These are phyloP conservation scores for Cyanocitta stelleri DNA, from an alignment of 2,113 vertebrate species.

Conservation along the genomic window DNA sequence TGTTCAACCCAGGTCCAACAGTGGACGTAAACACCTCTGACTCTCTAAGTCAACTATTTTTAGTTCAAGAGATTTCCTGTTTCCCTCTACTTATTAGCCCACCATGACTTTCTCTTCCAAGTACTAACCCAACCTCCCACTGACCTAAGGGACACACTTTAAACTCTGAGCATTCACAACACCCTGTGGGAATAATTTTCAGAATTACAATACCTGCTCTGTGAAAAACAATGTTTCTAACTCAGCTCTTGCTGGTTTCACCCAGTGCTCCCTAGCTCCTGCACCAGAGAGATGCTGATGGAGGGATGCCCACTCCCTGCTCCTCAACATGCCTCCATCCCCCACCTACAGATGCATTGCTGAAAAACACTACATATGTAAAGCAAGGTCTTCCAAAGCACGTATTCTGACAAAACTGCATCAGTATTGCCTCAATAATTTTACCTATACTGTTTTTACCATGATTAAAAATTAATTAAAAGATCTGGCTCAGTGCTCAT, in stretches of 20 bases:
- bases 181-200: not conserved
- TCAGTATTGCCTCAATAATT: not conserved
- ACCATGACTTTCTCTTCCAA: not conserved
- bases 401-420: not conserved
- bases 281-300: not conserved
- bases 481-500: not conserved
- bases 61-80: not conserved
- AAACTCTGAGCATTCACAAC: not conserved
- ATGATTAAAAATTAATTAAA: not conserved
- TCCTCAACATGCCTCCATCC: not conserved
- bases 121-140: no score
- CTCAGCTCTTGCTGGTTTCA: not conserved
- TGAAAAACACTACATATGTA: not conserved
- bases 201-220: not conserved
- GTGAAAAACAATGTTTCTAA: not conserved
- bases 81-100: not conserved
- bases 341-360: not conserved
- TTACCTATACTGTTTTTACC: not conserved
- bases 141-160: not conserved
- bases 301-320: not conserved
- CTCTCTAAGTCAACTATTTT: not conserved
- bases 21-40: not conserved
- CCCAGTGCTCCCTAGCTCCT: not conserved
- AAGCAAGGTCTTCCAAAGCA: not conserved
- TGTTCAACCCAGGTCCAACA: not conserved